These are phyloP conservation scores for Holcopasites calliopsidis DNA, from an alignment of 1,140 invertebrate genomes.

Conservation along the genomic window DNA sequence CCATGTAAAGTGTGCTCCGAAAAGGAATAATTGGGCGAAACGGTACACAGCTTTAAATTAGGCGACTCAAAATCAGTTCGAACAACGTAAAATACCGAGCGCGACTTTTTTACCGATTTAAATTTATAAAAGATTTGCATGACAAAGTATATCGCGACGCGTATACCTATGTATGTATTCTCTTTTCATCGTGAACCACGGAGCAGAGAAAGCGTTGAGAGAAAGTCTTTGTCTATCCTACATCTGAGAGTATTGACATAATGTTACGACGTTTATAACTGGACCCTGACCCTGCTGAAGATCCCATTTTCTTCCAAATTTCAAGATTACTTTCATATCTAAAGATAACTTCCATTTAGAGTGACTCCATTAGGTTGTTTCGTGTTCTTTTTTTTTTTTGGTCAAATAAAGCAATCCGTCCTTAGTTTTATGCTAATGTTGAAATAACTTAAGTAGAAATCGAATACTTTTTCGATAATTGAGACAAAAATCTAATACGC, in stretches of 20 bases:
- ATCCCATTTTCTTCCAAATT: background rate
- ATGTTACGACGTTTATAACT: constrained; percentile 43
- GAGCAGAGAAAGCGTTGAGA: constrained; percentile 68
- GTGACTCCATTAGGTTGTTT: too few species aligned
- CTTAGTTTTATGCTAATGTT: too few species aligned
- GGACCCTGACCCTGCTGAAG: constrained; percentile 28
- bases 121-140: background rate
- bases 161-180: too few species aligned
- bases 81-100: background rate
- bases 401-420: too few species aligned
- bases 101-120: background rate
- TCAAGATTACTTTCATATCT: background rate
- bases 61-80: too few species aligned
- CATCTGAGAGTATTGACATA: constrained; percentile 65
- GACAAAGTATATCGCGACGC: background rate
- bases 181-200: too few species aligned
- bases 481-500: too few species aligned
- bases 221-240: constrained; percentile 66
- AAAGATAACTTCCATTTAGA: background rate
- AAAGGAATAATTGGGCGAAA: background rate
- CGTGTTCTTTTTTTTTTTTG: too few species aligned
- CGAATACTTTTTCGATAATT: too few species aligned
- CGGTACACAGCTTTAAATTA: background rate
- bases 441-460: too few species aligned
- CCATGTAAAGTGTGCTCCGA: too few species aligned